Conservation (phyloP, 2,797 vertebrate genomes). For the Galago senegalensis region DNA sequence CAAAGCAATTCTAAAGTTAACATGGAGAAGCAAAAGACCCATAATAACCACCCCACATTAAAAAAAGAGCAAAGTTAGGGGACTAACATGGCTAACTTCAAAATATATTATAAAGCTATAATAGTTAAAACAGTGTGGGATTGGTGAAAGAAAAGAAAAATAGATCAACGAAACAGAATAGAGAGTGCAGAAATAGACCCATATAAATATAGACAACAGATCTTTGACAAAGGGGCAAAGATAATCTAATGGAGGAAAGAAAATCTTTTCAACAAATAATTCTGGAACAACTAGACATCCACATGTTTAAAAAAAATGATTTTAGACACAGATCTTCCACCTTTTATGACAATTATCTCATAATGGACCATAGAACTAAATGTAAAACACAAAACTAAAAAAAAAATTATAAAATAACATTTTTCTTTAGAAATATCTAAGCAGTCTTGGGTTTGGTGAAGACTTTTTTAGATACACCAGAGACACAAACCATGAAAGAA, state of each 20-base stretch:
- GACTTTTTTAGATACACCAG: neutral
- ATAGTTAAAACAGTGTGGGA: neutral
- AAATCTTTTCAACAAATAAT: neutral
- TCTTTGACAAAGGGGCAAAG: neutral
- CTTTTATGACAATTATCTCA: neutral
- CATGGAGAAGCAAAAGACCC: neutral
- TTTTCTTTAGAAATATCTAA: neutral
- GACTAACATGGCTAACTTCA: neutral
- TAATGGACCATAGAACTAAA: neutral
- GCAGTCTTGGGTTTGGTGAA: neutral
- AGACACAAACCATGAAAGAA: neutral
- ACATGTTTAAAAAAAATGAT: neutral
- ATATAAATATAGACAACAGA: neutral
- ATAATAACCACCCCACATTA: neutral
- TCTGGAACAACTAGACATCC: neutral
- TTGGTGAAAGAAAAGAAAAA: neutral
- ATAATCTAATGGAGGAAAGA: neutral
- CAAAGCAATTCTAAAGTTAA: neutral
- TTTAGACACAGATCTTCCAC: neutral
- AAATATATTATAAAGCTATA: neutral
- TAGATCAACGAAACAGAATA: neutral
- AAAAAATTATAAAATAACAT: neutral
- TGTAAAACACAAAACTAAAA: neutral
- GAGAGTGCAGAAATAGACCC: neutral
- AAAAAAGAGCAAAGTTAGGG: neutral